Base-by-base conservation (phyloP, 2,888 invertebrate genomes). In the Metallyticus violacea region DNA sequence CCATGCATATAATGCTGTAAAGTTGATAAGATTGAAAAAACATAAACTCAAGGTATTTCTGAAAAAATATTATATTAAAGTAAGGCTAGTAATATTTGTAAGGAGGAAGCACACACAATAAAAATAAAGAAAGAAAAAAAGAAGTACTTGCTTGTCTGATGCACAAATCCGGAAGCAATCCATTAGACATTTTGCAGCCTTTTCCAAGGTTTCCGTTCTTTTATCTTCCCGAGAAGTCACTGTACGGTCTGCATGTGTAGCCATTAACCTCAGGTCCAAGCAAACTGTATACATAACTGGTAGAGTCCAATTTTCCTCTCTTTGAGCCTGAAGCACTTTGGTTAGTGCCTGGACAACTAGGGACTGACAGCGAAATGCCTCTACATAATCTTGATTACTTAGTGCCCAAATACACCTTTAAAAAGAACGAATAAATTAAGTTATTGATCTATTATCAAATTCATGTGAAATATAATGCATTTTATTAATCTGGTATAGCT, bases 301-400 rank as follows among this genome's bases (percentile, higher is more conserved):
- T n/a, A 99, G 92, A 89, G 96, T 96, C 99, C 99, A 99, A 91
- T 99, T 99, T 90, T 98, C 98, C 89, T 99, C 99, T 89, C 97
- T 98, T 89, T 97, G 96, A 76, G 94, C 93, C 91, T 98, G 97
- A 82, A 99, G 93, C 85, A 98, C 93, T 91, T 97, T 97, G 0
- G 96, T 96, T 81, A 98, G 95, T 0, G 94, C 93, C 89, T 97
- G 96, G 0, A 97, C 96, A 89, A 97, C 94, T 6, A 94, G 92
- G 89, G 96, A 95, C 91, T 99, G 98, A 88, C 95, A 93, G 88
- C 94, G 94, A 90, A 97, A 98, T 0, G 98, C 97, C 88, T 93
- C 92, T 3, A 92, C 91, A 86, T 93, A 92, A 89, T 94, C 91
- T 28, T 91, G 90, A 88, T 93, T 92, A 2, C 91, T 91, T 6